Evolutionary conservation across 1,140 invertebrate species (phyloP), one percentile per base, ranked within the genome.

Genomic region (Triops cancriformis): DNA sequence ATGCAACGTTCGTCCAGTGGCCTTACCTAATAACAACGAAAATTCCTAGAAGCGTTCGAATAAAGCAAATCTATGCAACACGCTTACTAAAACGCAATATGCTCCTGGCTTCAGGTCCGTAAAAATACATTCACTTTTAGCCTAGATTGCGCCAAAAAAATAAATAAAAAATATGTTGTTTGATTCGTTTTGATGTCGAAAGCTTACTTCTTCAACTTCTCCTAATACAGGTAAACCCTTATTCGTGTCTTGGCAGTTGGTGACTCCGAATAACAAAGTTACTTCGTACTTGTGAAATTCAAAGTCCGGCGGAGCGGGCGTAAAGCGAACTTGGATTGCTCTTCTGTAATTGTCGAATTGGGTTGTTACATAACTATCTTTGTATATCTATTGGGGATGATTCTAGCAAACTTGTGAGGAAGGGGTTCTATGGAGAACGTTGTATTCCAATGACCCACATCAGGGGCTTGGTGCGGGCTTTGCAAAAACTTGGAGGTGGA

Each of bases 381-480:
- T n/a, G n/a, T n/a, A n/a, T 64, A 64, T 64, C 18, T n/a, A 6
- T 23, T 23, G 51, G 10, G 14, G 10, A 18, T 6, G 6, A n/a
- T 18, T n/a, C 23, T 64, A 10, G 14, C 23, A 6, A n/a, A 64
- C 51, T 64, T 64, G n/a, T 64, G 51, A 6, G 51, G 51, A 23
- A 64, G 51, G 10, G 51, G 51, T 23, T 64, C 51, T 9, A 64
- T 64, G 18, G 51, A 64, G 18, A 64, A 64, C 10, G 51, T 64
- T 64, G 51, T 64, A 64, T 64, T 64, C 51, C 51, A 64, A 64
- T 64, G 51, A 64, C 51, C 51, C 51, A 64, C 51, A 64, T 64
- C 51, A n/a, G 51, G 51, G 18, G 51, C 51, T n/a, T n/a, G 51
- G 18, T 64, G 51, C 3, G 51, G 51, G 14, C 51, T 64, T 64